phyloP scores from a whole-genome alignment of 2,888 invertebrate genomes.

The Netelia inedita region DNA sequence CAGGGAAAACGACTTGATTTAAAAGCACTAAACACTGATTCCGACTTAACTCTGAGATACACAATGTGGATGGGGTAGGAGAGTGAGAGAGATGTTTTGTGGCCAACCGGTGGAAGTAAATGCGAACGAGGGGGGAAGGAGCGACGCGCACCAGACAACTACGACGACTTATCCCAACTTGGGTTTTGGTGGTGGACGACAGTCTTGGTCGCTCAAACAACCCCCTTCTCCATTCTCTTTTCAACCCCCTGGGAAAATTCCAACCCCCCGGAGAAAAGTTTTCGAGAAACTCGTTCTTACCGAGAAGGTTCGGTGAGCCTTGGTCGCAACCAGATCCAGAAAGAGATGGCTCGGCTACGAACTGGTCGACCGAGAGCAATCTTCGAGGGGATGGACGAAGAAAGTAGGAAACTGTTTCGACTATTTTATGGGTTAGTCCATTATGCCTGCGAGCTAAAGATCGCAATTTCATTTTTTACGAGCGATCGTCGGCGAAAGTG shows the following conservation, averaged over 20 bases:
- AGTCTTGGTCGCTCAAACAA: background rate
- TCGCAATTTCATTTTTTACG: background rate
- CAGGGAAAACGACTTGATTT: conserved; percentile 75
- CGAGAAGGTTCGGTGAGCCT: conserved; percentile 3
- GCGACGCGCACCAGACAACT: background rate
- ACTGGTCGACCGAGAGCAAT: conserved; percentile 16
- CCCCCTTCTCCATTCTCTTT: background rate
- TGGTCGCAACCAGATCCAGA: conserved; percentile 23
- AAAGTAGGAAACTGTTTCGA: conserved; percentile 55
- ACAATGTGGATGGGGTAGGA: conserved; percentile 65
- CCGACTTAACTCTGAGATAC: conserved; percentile 80
- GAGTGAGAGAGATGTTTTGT: conserved; percentile 60
- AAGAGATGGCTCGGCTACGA: conserved; percentile 17
- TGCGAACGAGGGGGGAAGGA: conserved; percentile 10
- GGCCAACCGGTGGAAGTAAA: conserved; percentile 45
- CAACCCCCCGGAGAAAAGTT: conserved; percentile 45
- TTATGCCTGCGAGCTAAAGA: conserved; percentile 29
- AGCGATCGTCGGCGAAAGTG: too few species aligned
- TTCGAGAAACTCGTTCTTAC: conserved; percentile 34
- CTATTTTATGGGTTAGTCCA: conserved; percentile 64
- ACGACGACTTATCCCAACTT: conserved; percentile 63
- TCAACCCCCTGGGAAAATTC: conserved; percentile 24
- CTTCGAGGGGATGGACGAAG: conserved; percentile 7
- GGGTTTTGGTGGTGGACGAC: conserved; percentile 31
- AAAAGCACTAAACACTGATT: conserved; percentile 82